phyloP scores from a whole-genome alignment of 1,140 invertebrate species.

The Frieseomelitta varia region DNA sequence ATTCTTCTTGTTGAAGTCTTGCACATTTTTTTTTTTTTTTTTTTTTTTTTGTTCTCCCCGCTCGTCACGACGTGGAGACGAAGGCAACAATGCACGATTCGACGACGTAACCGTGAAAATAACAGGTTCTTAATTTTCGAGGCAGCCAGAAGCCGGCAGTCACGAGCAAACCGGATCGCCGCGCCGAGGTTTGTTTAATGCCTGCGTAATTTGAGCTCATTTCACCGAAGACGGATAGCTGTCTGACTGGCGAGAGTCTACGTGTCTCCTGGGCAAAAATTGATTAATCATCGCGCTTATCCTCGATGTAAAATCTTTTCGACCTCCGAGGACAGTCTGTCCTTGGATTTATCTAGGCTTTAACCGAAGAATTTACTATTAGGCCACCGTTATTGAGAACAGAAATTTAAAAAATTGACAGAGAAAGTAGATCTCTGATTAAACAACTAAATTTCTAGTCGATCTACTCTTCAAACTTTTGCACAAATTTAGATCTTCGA shows the following conservation, averaged over 20 bases:
- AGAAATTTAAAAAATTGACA: too few relatives aligned
- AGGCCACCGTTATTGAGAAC: too few relatives aligned
- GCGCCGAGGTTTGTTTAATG: conserved; percentile 17
- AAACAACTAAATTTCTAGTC: too few relatives aligned
- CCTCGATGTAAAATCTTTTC: neutral
- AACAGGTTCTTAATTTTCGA: conserved; percentile 24
- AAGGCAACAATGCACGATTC: neutral
- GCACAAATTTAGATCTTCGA: too few relatives aligned
- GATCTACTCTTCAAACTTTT: too few relatives aligned
- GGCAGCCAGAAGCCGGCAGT: neutral
- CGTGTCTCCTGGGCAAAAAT: neutral
- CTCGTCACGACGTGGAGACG: neutral
- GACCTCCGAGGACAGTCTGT: too few relatives aligned
- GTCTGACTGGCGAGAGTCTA: neutral
- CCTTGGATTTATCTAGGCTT: too few relatives aligned
- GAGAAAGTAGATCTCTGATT: too few relatives aligned
- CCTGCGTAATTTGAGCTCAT: conserved; percentile 30
- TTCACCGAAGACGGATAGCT: conserved; percentile 3
- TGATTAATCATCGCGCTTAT: conserved; percentile 23
- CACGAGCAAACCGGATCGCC: conserved; percentile 22
- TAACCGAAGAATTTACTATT: too few relatives aligned
- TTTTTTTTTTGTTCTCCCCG: neutral
- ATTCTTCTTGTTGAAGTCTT: neutral
- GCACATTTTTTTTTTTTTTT: too few relatives aligned
- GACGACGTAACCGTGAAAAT: neutral